These are phyloP conservation scores for Sepiola atlantica DNA, from an alignment of 2,888 invertebrate species.

Conservation along the genomic window DNA sequence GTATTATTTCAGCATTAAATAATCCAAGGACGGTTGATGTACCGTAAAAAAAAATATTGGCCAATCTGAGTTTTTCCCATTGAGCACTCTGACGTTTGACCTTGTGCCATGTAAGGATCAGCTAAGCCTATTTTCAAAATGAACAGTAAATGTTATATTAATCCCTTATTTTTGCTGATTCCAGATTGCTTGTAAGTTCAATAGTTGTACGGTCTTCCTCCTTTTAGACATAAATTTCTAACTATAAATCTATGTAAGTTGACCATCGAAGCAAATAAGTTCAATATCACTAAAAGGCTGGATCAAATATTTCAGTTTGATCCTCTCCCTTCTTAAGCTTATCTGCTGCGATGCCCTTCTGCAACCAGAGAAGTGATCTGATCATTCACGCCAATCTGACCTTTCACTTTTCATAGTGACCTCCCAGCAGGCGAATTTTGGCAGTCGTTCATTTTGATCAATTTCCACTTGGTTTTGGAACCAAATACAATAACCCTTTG, in stretches of 20 bases:
- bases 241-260: background rate
- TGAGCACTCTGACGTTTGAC: no score
- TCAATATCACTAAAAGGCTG: conserved; percentile 2
- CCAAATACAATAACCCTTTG: background rate
- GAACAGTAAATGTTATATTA: no score
- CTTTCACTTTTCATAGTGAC: background rate
- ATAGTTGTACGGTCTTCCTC: background rate
- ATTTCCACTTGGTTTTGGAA: background rate
- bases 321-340: background rate
- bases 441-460: background rate
- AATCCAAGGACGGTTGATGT: no score
- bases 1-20: no score
- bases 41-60: no score
- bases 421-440: background rate
- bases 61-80: no score
- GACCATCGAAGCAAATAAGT: background rate
- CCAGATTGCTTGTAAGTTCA: background rate
- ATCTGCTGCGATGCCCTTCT: background rate
- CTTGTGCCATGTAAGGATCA: no score
- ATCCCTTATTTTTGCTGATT: background rate
- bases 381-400: background rate
- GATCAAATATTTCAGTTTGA: background rate
- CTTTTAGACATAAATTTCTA: background rate
- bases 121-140: no score
- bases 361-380: background rate